Evolutionary conservation across 2,888 invertebrate species (phyloP).

Genomic region (Tetropium fuscum): DNA sequence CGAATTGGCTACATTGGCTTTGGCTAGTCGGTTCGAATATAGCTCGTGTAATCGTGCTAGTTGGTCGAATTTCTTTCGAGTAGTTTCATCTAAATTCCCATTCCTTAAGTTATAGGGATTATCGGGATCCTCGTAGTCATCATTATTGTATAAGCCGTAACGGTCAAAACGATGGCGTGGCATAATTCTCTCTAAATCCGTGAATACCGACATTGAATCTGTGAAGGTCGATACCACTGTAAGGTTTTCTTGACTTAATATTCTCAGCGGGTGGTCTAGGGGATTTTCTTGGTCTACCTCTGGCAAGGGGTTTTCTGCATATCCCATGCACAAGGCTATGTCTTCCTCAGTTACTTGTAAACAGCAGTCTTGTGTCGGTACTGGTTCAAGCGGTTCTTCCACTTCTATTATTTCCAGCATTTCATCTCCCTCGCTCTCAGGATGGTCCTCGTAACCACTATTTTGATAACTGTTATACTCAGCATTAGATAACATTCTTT

Average conservation of each 20-base stretch:
- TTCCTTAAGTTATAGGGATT: conserved; percentile 59
- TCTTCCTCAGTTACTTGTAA: conserved; percentile 95
- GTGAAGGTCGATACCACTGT: conserved; percentile 92
- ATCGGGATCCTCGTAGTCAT: conserved; percentile 68
- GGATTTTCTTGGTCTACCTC: conserved; percentile 78
- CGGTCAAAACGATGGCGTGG: conserved; percentile 71
- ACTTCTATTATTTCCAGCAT: conserved; percentile 83
- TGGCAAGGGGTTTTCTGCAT: conserved; percentile 75
- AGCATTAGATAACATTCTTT: conserved; percentile 70
- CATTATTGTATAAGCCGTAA: conserved; percentile 70
- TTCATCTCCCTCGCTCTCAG: conserved; percentile 76
- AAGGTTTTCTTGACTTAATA: conserved; percentile 91
- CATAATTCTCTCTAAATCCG: conserved; percentile 76
- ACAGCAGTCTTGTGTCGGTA: conserved; percentile 88
- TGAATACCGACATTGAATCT: conserved; percentile 76
- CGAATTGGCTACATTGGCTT: conserved; percentile 77
- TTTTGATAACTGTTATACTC: conserved; percentile 60
- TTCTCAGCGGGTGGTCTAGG: conserved; percentile 87
- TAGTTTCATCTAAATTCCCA: conserved; percentile 59
- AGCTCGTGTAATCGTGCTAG: conserved; percentile 84
- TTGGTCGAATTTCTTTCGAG: conserved; percentile 79
- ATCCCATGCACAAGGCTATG: conserved; percentile 87
- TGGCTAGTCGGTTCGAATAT: conserved; percentile 82
- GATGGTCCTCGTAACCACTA: conserved; percentile 68
- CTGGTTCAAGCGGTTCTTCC: conserved; percentile 83